These are phyloP conservation scores for Manis crassicaudata DNA, from an alignment of 2,797 vertebrate genomes.

Conservation along the genomic window DNA sequence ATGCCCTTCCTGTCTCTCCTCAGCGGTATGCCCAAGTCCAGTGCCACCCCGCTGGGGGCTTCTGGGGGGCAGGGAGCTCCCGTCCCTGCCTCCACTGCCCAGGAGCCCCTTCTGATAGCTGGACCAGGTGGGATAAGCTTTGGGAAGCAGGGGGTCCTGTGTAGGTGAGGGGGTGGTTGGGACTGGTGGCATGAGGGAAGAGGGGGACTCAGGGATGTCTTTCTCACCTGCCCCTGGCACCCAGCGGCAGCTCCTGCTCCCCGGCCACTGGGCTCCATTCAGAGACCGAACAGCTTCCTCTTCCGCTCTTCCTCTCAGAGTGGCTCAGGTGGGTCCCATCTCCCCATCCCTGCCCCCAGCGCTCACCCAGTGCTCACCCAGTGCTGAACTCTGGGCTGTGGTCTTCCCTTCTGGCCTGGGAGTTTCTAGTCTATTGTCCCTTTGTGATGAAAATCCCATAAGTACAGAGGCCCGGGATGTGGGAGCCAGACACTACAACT, in stretches of 20 bases:
- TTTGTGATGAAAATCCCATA: slow-evolving; percentile 32
- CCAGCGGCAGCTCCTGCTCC: slow-evolving; percentile 61
- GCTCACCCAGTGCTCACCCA: neutral
- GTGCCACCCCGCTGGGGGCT: slow-evolving; percentile 41
- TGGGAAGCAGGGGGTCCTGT: neutral
- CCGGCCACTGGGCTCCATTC: slow-evolving; percentile 83
- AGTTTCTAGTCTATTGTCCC: neutral
- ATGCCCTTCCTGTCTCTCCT: slow-evolving; percentile 80
- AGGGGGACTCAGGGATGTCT: neutral
- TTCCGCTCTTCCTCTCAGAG: slow-evolving; percentile 90
- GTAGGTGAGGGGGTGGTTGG: neutral
- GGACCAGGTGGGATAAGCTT: slow-evolving; percentile 70
- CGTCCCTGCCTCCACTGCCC: neutral
- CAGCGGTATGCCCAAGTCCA: slow-evolving; percentile 86
- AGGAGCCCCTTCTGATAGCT: slow-evolving; percentile 31
- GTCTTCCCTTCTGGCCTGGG: neutral
- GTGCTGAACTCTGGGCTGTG: neutral
- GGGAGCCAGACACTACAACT: neutral
- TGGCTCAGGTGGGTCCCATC: slow-evolving; percentile 81
- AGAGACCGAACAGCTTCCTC: slow-evolving; percentile 93
- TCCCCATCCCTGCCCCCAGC: neutral
- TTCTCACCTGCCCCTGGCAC: neutral
- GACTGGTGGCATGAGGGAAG: neutral
- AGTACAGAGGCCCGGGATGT: neutral
- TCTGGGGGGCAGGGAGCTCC: slow-evolving; percentile 46